Percentiles rank a stretch among this genome's conserved stretches.
Evolutionary conservation across 2,113 vertebrate species (phyloP).

Genomic region (Bagarius yarrelli): DNA sequence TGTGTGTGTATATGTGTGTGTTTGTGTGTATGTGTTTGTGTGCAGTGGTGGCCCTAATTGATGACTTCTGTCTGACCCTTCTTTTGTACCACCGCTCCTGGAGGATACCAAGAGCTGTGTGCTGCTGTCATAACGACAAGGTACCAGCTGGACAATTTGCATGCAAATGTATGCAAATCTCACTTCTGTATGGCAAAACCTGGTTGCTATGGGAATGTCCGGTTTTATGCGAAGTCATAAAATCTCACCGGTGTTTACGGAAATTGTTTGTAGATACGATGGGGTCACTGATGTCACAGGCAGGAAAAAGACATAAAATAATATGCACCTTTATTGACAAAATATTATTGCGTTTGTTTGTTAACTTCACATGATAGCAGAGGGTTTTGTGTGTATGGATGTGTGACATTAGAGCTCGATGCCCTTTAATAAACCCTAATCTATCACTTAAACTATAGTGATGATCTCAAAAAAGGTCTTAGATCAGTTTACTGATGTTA

Average conservation of each 20-base stretch:
- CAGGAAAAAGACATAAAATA: background rate
- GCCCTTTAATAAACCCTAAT: background rate
- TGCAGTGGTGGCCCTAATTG: conserved; percentile 42
- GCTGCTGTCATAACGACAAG: conserved; percentile 76
- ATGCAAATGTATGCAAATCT: conserved; percentile 76
- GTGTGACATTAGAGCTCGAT: background rate
- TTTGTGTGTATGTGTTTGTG: background rate
- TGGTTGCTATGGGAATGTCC: conserved; percentile 69
- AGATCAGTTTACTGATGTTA: background rate
- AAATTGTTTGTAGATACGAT: background rate
- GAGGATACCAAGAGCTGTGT: conserved; percentile 71
- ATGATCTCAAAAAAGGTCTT: background rate
- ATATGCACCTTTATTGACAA: background rate
- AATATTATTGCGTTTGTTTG: background rate
- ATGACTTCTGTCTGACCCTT: conserved; percentile 55
- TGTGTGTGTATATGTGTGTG: background rate
- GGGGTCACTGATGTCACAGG: background rate
- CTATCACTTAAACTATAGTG: background rate
- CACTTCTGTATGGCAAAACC: conserved; percentile 60
- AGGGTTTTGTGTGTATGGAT: background rate
- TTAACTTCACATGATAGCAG: background rate
- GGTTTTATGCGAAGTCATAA: background rate
- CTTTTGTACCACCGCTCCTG: conserved; percentile 66
- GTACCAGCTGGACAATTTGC: conserved; percentile 80
- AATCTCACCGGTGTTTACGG: background rate